Conservation (phyloP, 23 tunicate species). For the Trididemnum nubilum region DNA sequence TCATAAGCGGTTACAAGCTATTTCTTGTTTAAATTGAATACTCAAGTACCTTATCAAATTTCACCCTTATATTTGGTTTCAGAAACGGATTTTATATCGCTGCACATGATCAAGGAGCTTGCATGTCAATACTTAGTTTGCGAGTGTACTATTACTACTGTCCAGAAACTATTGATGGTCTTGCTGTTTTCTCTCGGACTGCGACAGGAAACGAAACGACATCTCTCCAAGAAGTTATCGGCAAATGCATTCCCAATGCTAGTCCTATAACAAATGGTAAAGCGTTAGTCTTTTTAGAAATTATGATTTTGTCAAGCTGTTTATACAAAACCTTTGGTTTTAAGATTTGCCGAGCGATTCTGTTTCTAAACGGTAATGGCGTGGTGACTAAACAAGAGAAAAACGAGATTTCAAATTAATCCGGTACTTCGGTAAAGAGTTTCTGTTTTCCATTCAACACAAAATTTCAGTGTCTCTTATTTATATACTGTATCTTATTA, state of each 20-base stretch:
- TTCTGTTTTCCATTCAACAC: no score
- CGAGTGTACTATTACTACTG: slow-evolving; percentile 83
- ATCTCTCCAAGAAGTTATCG: slow-evolving; percentile 54
- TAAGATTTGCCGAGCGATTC: no score
- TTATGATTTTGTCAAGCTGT: not conserved
- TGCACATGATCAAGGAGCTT: slow-evolving; percentile 83
- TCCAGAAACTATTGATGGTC: slow-evolving; percentile 30
- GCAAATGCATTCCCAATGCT: slow-evolving; percentile 59
- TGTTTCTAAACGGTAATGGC: no score
- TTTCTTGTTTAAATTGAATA: no score
- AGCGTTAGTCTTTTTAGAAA: not conserved
- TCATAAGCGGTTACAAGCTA: no score
- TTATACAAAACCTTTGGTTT: not conserved
- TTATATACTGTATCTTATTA: no score
- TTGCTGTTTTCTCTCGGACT: slow-evolving; percentile 53
- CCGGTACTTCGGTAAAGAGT: no score
- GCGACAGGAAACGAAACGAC: slow-evolving; percentile 66
- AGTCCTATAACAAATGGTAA: slow-evolving; percentile 33
- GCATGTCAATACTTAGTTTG: slow-evolving; percentile 64
- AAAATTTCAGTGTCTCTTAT: no score
- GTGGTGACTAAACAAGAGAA: no score
- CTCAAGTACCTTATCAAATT: no score
- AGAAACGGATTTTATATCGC: slow-evolving; percentile 87
- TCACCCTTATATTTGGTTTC: not conserved
- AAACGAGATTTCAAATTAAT: no score